Evolutionary conservation across 1,140 invertebrate species (phyloP), one percentile per base, ranked within the genome.

Genomic region (Sweltsa coloradensis): DNA sequence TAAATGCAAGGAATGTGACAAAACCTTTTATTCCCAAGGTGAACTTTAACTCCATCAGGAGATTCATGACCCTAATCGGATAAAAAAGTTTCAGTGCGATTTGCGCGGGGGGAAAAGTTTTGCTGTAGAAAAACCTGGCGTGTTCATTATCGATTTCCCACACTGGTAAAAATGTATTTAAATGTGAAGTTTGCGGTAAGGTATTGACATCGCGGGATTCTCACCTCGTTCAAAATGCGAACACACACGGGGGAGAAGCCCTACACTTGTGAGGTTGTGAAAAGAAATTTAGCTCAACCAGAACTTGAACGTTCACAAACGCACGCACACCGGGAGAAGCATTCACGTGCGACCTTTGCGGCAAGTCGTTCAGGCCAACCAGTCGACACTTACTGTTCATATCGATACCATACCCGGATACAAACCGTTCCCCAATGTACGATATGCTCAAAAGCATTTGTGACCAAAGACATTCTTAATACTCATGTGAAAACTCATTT

Each of bases 101-200:
- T 70, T n/a, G n/a, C n/a, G 83, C 0, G 91, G 89, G 57, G 72
- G 73, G 0, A 79, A 79, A 48, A 69, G 72, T 3, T 90, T 89
- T 56, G 78, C 75, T 1, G 68, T 83, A 1, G 75, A 24, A 19
- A 13, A 19, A 13, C 37, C 13, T 19, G 29, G n/a, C 3, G 6
- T 14, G 21, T n/a, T 18, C 42, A 44, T 31, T n/a, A 18, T 18
- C 22, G 25, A 18, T n/a, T n/a, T 21, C 27, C n/a, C 58, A 60
- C 45, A 55, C 60, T 9, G 77, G 78, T 3, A 80, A 83, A 60
- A 78, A 79, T 61, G 73, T 80, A 27, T 84, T 83, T 57, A 72
- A 78, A 51, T 84, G 81, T 56, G 76, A 78, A 51, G 66, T 77
- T 25, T 84, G 81, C 59, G 61, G 62, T 26, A 83, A 81, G 26